Evolutionary conservation across 1,140 invertebrate species (phyloP).

Genomic region (Campoletis sonorensis): DNA sequence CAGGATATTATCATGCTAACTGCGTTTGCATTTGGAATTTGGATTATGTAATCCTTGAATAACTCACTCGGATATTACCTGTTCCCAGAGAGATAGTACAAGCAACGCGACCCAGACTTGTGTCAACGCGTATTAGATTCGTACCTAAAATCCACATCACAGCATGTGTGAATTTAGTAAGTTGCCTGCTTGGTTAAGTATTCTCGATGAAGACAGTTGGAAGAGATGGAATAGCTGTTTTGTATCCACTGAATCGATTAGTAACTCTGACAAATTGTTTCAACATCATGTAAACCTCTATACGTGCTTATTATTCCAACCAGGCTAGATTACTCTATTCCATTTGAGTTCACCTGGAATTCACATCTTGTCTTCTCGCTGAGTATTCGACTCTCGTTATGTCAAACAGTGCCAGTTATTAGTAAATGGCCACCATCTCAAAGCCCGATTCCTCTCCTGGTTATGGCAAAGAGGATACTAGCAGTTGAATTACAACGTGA

Average conservation of each 20-base stretch:
- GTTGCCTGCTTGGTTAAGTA: background rate
- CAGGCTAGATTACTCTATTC: too few relatives aligned
- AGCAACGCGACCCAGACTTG: background rate
- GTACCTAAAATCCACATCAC: background rate
- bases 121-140: conserved; percentile 6
- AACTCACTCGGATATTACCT: background rate
- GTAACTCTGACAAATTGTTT: too few relatives aligned
- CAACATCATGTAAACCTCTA: too few relatives aligned
- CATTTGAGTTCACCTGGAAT: too few relatives aligned
- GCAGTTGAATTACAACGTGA: background rate
- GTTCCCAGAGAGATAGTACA: background rate
- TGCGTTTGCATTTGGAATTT: background rate
- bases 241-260: too few relatives aligned
- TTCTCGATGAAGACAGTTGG: background rate
- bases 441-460: background rate
- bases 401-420: background rate
- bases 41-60: background rate
- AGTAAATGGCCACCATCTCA: background rate
- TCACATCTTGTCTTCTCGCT: too few relatives aligned
- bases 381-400: too few relatives aligned
- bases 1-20: conserved; percentile 3
- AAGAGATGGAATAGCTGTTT: background rate
- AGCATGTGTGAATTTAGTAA: background rate
- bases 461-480: background rate
- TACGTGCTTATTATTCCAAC: too few relatives aligned